Percentiles rank a stretch among this genome's conserved stretches.
Conservation (phyloP, 1,140 invertebrate genomes). For the Cepaea nemoralis region DNA sequence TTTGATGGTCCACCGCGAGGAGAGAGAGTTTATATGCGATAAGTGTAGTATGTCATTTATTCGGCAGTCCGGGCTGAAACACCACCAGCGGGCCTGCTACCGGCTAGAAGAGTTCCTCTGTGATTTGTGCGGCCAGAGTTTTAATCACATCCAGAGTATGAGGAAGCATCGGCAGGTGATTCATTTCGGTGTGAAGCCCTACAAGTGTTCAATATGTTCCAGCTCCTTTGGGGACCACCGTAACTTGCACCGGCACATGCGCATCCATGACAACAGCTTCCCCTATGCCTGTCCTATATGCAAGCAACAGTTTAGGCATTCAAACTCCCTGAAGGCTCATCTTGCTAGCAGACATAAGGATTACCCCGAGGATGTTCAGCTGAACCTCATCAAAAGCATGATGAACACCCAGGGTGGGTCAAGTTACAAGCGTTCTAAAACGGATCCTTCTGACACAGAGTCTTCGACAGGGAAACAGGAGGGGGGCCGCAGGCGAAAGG, state of each 20-base stretch:
- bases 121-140: slow-evolving; percentile 58
- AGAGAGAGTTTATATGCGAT: slow-evolving; percentile 61
- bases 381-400: background rate
- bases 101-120: slow-evolving; percentile 54
- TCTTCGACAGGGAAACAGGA: background rate
- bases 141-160: slow-evolving; percentile 54
- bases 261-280: slow-evolving; percentile 59
- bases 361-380: background rate
- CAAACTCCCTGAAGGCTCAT: slow-evolving; percentile 59
- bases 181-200: slow-evolving; percentile 57
- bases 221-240: slow-evolving; percentile 55
- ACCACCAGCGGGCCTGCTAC: slow-evolving; percentile 55
- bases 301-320: slow-evolving; percentile 56
- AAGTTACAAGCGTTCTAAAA: background rate
- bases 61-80: slow-evolving; percentile 54
- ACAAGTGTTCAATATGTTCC: slow-evolving; percentile 50
- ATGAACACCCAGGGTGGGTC: background rate
- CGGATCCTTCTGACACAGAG: background rate
- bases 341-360: slow-evolving; percentile 46
- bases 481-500: background rate
- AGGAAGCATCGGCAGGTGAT: slow-evolving; percentile 50
- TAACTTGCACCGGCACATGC: slow-evolving; percentile 55
- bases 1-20: slow-evolving; percentile 56
- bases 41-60: slow-evolving; percentile 66
- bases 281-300: slow-evolving; percentile 55